Evolutionary conservation across 2,888 invertebrate genomes (phyloP).

Genomic region (Papilio gigon): DNA sequence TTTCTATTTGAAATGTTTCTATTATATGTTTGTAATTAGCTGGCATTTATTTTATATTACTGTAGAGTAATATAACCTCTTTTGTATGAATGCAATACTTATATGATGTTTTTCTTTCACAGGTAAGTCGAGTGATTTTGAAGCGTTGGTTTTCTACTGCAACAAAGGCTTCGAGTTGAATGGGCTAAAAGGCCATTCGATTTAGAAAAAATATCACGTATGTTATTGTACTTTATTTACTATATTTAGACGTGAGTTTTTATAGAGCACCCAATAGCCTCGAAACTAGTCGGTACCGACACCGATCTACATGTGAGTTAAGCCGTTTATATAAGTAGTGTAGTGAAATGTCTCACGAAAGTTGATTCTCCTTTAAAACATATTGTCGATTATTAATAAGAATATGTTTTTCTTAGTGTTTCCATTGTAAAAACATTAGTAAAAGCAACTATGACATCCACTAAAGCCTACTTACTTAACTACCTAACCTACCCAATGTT

Average conservation of each 20-base stretch:
- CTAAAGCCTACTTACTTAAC: no score
- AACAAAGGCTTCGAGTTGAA: conserved; percentile 13
- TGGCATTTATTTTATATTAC: background rate
- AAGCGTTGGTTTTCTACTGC: background rate
- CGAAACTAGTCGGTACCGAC: no score
- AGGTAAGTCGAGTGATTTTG: conserved; percentile 27
- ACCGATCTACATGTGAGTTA: no score
- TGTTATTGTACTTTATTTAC: background rate
- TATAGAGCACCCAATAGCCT: no score
- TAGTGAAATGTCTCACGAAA: no score
- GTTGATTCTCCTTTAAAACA: no score
- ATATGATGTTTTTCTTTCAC: conserved; percentile 32
- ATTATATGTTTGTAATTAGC: background rate
- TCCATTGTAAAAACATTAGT: no score
- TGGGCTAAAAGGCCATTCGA: background rate
- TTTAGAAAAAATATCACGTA: background rate
- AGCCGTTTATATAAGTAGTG: no score
- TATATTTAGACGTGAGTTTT: background rate
- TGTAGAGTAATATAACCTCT: background rate
- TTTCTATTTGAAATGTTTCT: background rate
- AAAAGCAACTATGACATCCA: no score
- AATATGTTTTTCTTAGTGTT: no score
- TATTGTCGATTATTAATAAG: no score
- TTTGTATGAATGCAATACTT: conserved; percentile 15
- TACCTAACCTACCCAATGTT: no score